Conservation (phyloP, 2,888 invertebrate species). For the Aspidapion aeneum region DNA sequence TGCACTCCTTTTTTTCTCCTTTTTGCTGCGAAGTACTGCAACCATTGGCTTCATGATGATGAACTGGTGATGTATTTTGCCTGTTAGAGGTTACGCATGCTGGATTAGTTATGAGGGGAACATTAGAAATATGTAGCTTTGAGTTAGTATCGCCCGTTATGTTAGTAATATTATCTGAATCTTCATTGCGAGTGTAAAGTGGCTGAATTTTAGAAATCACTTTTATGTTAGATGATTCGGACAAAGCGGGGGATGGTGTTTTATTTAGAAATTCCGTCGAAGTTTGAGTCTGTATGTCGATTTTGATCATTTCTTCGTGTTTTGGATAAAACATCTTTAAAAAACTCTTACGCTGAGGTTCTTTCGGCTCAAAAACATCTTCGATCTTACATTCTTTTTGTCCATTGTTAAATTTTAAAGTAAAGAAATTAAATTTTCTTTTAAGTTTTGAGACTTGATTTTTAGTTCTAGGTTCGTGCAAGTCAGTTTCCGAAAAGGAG, state of each 20-base stretch:
- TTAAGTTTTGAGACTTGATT: conserved; percentile 18
- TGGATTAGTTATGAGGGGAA: conserved; percentile 42
- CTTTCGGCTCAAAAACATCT: conserved; percentile 16
- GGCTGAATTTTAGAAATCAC: conserved; percentile 23
- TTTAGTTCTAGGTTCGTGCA: conserved; percentile 29
- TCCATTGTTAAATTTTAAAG: conserved; percentile 12
- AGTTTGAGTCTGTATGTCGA: conserved; percentile 21
- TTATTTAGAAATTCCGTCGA: conserved; percentile 19
- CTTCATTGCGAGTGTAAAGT: no score
- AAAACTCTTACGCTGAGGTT: conserved; percentile 26
- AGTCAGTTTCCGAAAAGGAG: conserved; percentile 33
- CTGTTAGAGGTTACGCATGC: conserved; percentile 46
- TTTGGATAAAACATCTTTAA: conserved; percentile 28
- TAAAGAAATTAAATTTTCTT: conserved; percentile 29
- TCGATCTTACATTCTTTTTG: conserved; percentile 2
- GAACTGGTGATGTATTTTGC: conserved; percentile 41
- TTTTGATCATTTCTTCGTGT: conserved; percentile 23
- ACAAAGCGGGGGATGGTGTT: conserved; percentile 6
- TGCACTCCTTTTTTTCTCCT: neutral
- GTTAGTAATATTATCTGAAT: no score
- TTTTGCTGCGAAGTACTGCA: neutral
- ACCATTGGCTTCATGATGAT: conserved; percentile 34
- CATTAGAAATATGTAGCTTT: conserved; percentile 40
- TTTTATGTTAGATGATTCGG: conserved; percentile 28
- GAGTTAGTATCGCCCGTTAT: conserved; percentile 43